Percentiles rank a stretch among this genome's conserved stretches.
Evolutionary conservation across 2,113 vertebrate species (phyloP).

Genomic region (Cebidichthys violaceus): DNA sequence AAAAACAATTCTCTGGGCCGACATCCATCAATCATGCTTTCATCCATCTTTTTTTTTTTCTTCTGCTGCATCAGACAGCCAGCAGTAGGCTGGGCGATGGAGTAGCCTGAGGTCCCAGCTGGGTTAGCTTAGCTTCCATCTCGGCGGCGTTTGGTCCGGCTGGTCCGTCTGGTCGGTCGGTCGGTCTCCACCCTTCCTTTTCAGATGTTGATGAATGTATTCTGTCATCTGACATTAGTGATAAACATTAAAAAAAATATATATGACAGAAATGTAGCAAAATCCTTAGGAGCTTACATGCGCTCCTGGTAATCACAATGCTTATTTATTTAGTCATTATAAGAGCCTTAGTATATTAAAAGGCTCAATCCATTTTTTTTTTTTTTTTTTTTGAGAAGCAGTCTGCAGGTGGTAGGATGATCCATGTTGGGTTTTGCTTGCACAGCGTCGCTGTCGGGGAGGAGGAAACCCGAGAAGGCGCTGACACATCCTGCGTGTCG

Average conservation of each 20-base stretch:
- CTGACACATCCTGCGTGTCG: conserved; percentile 63
- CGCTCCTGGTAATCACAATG: not conserved
- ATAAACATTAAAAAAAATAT: not conserved
- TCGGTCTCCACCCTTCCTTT: not conserved
- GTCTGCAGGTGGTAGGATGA: conserved; percentile 23
- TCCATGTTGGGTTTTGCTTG: conserved; percentile 37
- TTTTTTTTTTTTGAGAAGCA: too few relatives aligned
- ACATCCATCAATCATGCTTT: too few relatives aligned
- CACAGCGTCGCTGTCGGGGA: conserved; percentile 38
- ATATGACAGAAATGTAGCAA: not conserved
- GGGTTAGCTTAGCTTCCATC: not conserved
- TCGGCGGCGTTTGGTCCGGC: not conserved
- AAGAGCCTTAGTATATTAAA: not conserved
- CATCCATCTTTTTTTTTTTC: not conserved
- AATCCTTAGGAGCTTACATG: not conserved
- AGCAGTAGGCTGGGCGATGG: not conserved
- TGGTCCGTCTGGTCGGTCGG: not conserved
- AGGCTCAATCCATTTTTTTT: not conserved
- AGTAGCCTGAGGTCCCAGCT: not conserved
- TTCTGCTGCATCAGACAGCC: not conserved
- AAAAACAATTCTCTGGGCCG: too few relatives aligned
- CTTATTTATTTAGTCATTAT: not conserved
- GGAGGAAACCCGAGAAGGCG: conserved; percentile 61
- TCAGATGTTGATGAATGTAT: not conserved
- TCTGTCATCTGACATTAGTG: not conserved